A percentile compares a stretch with the other conserved stretches of the same genome.
These are phyloP conservation scores for Agrenia bidenticulata DNA, from an alignment of 2,888 invertebrate species.

Conservation along the genomic window DNA sequence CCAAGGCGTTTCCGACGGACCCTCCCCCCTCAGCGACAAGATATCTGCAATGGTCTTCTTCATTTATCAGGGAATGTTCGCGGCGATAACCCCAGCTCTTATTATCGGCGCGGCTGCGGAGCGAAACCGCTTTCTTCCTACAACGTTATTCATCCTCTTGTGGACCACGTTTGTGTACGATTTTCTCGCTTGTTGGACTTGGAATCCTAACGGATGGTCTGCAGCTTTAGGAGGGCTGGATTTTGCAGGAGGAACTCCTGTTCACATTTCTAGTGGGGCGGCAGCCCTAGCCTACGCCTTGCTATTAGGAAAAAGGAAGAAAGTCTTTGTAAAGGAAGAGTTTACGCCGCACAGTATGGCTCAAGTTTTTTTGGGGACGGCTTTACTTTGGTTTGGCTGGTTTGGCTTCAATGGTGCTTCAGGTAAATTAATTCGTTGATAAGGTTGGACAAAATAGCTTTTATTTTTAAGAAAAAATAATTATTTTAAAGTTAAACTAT, in stretches of 20 bases:
- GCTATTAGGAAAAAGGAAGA: conserved; percentile 28
- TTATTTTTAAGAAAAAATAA: not conserved
- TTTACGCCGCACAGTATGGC: conserved; percentile 45
- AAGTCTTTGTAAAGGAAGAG: not conserved
- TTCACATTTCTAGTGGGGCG: conserved; percentile 29
- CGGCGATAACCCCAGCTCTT: conserved; percentile 26
- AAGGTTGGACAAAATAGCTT: too few species aligned
- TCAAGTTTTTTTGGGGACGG: conserved; percentile 39
- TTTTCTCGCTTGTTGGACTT: conserved; percentile 46
- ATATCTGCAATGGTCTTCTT: conserved; percentile 38
- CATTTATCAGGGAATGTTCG: conserved; percentile 41
- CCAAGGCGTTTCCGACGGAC: conserved; percentile 18
- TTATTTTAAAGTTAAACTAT: not conserved
- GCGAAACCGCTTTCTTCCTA: conserved; percentile 41
- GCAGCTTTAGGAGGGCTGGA: conserved; percentile 2
- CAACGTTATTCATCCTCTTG: conserved; percentile 43
- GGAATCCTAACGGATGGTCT: conserved; percentile 43
- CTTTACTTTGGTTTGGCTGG: conserved; percentile 45
- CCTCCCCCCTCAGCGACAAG: conserved; percentile 24
- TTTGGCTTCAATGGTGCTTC: conserved; percentile 30
- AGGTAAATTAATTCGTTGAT: not conserved
- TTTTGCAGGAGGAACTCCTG: conserved; percentile 29
- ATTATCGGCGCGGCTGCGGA: conserved; percentile 31
- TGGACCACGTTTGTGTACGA: conserved; percentile 49
- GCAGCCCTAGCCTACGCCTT: conserved; percentile 34